phyloP scores from a whole-genome alignment of 37 sponge, comb jelly and placozoan genomes.

The Dysidea cf. avara region DNA sequence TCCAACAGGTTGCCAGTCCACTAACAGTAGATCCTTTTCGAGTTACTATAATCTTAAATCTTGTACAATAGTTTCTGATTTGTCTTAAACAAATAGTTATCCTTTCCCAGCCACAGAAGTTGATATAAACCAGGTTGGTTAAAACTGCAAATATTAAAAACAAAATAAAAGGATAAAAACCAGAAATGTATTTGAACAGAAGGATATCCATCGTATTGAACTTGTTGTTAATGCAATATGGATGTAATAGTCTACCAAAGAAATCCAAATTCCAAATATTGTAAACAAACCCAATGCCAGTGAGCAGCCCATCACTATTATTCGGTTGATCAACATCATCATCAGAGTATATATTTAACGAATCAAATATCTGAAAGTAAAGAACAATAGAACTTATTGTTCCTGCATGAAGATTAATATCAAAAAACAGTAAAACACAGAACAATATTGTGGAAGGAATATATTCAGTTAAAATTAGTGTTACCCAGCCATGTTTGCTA shows the following conservation, averaged over 20 bases:
- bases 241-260: conserved; percentile 16
- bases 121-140: too few species aligned
- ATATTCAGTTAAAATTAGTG: conserved; percentile 43
- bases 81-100: too few species aligned
- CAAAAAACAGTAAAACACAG: conserved; percentile 42
- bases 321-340: conserved; percentile 20
- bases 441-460: conserved; percentile 51
- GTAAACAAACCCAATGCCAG: conserved; percentile 6
- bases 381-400: conserved; percentile 46
- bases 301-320: background rate
- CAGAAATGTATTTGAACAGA: conserved; percentile 31
- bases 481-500: conserved; percentile 32
- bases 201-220: conserved; percentile 25
- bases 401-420: conserved; percentile 31
- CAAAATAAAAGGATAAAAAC: conserved; percentile 54
- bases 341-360: conserved; percentile 12
- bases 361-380: conserved; percentile 42
- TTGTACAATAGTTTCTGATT: too few species aligned
- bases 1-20: conserved; percentile 60
- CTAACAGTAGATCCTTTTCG: conserved; percentile 18
- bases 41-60: too few species aligned
- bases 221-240: too few species aligned
- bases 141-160: too few species aligned
- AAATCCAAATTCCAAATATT: conserved; percentile 72
- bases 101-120: too few species aligned